Conservation (phyloP, 2,113 vertebrate genomes). For the Nanorana parkeri region DNA sequence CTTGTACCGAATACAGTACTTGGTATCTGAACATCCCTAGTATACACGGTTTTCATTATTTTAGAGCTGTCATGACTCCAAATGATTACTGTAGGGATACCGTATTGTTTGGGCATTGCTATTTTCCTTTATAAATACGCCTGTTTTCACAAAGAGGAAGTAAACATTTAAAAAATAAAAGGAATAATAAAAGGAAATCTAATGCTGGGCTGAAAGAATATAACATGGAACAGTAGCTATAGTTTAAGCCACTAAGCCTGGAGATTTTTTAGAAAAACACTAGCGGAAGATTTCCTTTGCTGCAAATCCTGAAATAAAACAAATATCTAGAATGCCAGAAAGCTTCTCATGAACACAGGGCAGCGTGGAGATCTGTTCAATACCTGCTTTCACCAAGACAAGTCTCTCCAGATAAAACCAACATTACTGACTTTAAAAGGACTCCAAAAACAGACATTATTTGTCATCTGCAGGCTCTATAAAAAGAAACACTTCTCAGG, state of each 20-base stretch:
- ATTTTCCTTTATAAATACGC: no score
- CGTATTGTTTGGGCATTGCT: no score
- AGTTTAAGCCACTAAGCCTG: background rate
- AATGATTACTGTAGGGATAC: no score
- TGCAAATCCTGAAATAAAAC: conserved; percentile 33
- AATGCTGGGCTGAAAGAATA: background rate
- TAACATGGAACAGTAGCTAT: background rate
- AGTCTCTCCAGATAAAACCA: conserved; percentile 68
- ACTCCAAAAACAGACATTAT: conserved; percentile 75
- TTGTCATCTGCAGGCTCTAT: conserved; percentile 78
- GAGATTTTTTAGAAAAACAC: background rate
- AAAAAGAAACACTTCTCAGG: conserved; percentile 85
- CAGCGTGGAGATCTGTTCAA: conserved; percentile 61
- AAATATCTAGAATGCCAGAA: conserved; percentile 6
- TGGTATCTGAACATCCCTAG: no score
- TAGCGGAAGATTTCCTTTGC: background rate
- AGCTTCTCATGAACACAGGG: conserved; percentile 43
- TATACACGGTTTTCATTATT: no score
- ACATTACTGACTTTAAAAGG: conserved; percentile 71
- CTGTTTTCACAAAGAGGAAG: background rate
- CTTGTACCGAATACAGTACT: no score
- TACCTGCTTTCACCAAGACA: conserved; percentile 66
- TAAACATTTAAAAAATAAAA: background rate
- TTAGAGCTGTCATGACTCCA: no score
- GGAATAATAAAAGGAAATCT: background rate